Evolutionary conservation across 2,113 vertebrate species (phyloP), one percentile per base, ranked within the genome.

Genomic region (Myanophis thanlyinensis): DNA sequence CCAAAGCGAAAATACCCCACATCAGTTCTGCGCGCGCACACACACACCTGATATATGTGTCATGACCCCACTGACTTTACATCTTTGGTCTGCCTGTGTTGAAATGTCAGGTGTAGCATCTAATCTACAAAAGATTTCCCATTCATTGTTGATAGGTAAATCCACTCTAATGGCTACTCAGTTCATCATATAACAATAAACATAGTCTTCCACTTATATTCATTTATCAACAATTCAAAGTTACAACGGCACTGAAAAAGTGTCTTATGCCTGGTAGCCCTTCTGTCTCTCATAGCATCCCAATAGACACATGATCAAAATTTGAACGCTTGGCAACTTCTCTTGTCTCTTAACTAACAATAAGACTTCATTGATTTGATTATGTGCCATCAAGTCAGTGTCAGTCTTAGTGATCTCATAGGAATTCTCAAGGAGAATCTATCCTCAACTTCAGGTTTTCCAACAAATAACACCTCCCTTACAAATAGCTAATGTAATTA

Each of bases 211-310:
- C n/a, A 67, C 12, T 67, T 67, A 67, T 67, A 18, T 67, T n/a
- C 11, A 67, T 67, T n/a, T n/a, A 67, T 30, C 0, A 2, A 18
- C 12, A 0, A 0, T 67, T 35, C 0, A 0, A 67, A 67, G 30
- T 67, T 67, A 67, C 30, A 15, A 15, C 5, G 13, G 10, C 25
- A 11, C 10, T 59, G 25, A 59, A 59, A 67, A 67, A 35, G 30
- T 67, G 1, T 35, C 27, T 62, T 62, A 62, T 15, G 5, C 30
- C 30, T 35, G 62, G 30, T 18, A 1, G 2, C 11, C 30, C 59
- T 62, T n/a, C 11, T n/a, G 59, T 13, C 27, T 62, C 10, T 62
- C 27, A n/a, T 4, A 62, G 59, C 13, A 35, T 67, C 62, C 62
- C 30, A 5, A 35, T 4, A 67, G 13, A 67, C 62, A 67, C 12